Evolutionary conservation across 2,113 vertebrate species (phyloP), one percentile per base, ranked within the genome.

Genomic region (Scytalopus superciliaris): DNA sequence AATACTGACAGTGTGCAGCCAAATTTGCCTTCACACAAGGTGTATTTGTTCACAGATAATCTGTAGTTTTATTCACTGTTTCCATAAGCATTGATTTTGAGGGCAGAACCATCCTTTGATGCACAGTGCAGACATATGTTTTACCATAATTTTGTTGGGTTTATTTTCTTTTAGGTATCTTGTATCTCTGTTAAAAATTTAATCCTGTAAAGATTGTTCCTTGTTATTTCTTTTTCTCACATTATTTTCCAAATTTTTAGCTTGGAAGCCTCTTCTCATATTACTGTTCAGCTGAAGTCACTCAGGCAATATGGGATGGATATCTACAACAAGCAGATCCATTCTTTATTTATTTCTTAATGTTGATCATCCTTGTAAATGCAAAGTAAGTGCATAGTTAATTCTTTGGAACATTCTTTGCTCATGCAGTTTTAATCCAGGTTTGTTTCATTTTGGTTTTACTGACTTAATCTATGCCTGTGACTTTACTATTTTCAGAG

Each of bases 321-420:
- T 99, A 99, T 97, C 97, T 99, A 96, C 99, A 99, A 90, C 99
- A 99, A 98, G 98, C 99, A 19, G 99, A 99, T 97, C 99, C 99
- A 77, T 99, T 99, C 97, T 98, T 99, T 96, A 98, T 99, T 98
- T 99, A 99, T 98, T 99, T 99, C 96, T 98, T 99, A 96, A 99
- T 99, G 99, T 98, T 99, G 93, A 98, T 99, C 98, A 99, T 99
- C 96, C 99, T 99, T 90, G 99, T 99, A 96, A 99, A 99, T 96
- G 98, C 99, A 98, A 99, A 99, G 99, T 99, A 98, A 94, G 99
- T 98, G 82, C 83, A 12, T 67, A 47, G 18, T 89, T 94, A 42
- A 42, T 84, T 92, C 55, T 85, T 44, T 37, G 33, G 68, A 19
- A 17, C 19, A 5, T 84, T 57, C 68, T 22, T 94, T 97, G 66